phyloP scores from a whole-genome alignment of 2,797 vertebrate genomes.

The Bovichtus diacanthus region DNA sequence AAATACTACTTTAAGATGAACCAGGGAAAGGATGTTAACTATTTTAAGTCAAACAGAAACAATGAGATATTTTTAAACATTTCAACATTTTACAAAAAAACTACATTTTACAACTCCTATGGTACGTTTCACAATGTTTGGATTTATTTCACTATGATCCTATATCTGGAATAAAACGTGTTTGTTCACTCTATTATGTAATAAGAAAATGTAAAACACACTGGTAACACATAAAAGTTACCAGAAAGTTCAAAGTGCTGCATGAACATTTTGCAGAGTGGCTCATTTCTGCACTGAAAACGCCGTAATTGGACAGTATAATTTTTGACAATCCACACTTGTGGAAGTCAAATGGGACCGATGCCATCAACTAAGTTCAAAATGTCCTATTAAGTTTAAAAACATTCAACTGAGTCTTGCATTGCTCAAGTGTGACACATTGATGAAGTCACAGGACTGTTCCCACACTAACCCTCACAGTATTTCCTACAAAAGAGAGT shows the following conservation, averaged over 20 bases:
- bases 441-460: not conserved
- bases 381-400: not conserved
- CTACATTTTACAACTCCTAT: not conserved
- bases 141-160: not conserved
- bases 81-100: not conserved
- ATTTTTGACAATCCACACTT: too few species aligned
- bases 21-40: not conserved
- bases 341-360: not conserved
- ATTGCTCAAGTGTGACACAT: not conserved
- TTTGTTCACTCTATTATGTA: not conserved
- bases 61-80: too few species aligned
- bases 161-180: not conserved
- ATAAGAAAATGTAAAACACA: not conserved
- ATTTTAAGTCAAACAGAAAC: not conserved
- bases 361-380: not conserved
- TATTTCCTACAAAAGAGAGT: conserved; percentile 3
- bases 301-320: too few species aligned
- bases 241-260: not conserved
- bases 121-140: not conserved
- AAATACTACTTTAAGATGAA: not conserved
- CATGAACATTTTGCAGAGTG: not conserved
- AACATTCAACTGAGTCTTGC: not conserved
- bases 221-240: not conserved
- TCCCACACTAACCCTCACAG: not conserved
- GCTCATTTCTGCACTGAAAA: too few species aligned